These are phyloP conservation scores for Pyrocephalus nanus DNA, from an alignment of 2,797 vertebrate genomes.

Conservation along the genomic window DNA sequence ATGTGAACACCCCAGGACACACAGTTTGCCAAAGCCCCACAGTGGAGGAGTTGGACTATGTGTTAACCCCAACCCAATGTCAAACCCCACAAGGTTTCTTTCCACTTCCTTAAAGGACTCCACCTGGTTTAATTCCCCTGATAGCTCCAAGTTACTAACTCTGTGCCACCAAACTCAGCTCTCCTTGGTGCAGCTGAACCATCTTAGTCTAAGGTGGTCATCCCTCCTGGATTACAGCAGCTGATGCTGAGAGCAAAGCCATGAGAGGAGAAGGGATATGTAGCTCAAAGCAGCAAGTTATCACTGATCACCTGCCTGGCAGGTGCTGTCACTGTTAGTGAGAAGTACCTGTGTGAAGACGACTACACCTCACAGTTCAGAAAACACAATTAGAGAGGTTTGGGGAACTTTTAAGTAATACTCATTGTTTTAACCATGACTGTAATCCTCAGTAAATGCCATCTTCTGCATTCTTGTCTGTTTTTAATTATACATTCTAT, in stretches of 20 bases:
- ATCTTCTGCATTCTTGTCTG: background rate
- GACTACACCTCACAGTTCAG: background rate
- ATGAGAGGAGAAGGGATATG: background rate
- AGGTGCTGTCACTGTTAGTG: background rate
- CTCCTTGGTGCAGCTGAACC: background rate
- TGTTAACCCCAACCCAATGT: background rate
- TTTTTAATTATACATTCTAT: background rate
- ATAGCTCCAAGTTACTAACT: background rate
- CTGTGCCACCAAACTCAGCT: background rate
- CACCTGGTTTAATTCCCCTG: background rate
- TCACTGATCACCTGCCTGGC: background rate
- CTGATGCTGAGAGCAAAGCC: background rate
- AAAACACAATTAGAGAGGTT: background rate
- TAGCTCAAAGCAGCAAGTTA: background rate
- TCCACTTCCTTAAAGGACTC: background rate
- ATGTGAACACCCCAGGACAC: background rate
- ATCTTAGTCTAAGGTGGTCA: background rate
- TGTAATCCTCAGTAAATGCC: background rate
- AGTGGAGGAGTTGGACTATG: background rate
- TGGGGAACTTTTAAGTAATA: background rate
- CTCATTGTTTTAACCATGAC: background rate
- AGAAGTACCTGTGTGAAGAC: background rate
- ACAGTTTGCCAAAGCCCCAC: background rate
- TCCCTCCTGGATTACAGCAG: background rate
- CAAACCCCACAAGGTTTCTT: background rate